Evolutionary conservation across 2,888 invertebrate genomes (phyloP), one percentile per base, ranked within the genome.

Genomic region (Acholoe squamosa): DNA sequence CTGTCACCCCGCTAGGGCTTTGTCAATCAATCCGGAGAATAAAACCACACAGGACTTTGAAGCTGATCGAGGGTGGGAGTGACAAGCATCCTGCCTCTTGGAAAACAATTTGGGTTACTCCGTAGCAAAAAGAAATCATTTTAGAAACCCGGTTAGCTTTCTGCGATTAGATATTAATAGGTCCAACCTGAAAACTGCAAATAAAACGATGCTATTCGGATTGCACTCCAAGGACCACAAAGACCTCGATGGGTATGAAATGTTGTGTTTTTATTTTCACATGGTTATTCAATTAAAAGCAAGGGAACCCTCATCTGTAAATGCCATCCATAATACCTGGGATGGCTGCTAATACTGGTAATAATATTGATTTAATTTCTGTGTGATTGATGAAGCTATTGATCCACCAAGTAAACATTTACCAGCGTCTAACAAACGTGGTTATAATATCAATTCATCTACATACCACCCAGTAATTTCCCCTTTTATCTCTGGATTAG

Each of bases 321-420:
- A 1, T 71, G 71, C 28, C 71, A 71, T 61, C 71, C 28, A 71
- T 0, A 25, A 5, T 25, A 71, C 25, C 71, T 1, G 7, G 14
- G 28, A 71, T 28, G 25, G 28, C 19, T 28, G 14, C n/a, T 28
- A 71, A 71, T 28, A 28, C 14, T 25, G 71, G 28, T 71, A 7
- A 16, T 71, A 71, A n/a, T 28, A 28, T 71, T 28, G 71, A 71
- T 71, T 28, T 71, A 31, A 71, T 71, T 71, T 71, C 71, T 28
- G 19, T 28, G 14, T 71, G 71, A 71, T 28, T 71, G 71, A 71
- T 71, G 71, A 16, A 14, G 25, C 3, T 71, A 71, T 71, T 71
- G 71, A 71, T 71, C 71, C 31, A 14, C 14, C 14, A 16, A 1
- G 71, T 71, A 71, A 71, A 31, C 25, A 28, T 71, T 71, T 71